Evolutionary conservation across 2,888 invertebrate species (phyloP), one percentile per base, ranked within the genome.

Genomic region (Neoaliturus tenellus): DNA sequence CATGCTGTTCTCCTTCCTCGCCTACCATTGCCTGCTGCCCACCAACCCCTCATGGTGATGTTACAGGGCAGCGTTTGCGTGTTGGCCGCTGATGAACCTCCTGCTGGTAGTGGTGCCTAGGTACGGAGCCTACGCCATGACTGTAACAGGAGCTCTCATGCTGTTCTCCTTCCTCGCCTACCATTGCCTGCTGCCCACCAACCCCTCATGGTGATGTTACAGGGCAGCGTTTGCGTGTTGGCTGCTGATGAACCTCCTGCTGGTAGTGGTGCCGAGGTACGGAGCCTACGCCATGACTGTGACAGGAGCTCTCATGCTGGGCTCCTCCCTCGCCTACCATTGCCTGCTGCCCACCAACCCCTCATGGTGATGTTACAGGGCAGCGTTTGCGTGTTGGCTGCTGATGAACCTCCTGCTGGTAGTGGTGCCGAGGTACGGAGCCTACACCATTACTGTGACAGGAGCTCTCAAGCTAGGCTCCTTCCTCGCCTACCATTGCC

Each of bases 331-430:
- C 62, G 95, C 97, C 41, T 98, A 98, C 91, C 95, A 90, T 87
- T 87, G 90, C 84, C 93, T 97, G 86, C 91, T 98, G 83, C 98
- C 98, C 0, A 94, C 95, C 88, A 93, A 17, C 94, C 4, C 96
- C 97, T 0, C 91, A 98, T 81, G 93, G 94, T 85, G 96, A 83
- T 94, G 96, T 85, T 94, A 93, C 85, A 41, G 88, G 94, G 87
- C 92, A 99, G 84, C 93, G 94, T 89, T 97, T 99, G 90, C 93
- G 93, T 44, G 94, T 98, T 82, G 98, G 98, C 67, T 98, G 98
- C 98, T 98, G 98, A 97, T 97, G 95, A 98, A 98, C 91, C 92
- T 98, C 39, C 92, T 98, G 87, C 92, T 99, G 83, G 94, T 97
- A 86, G 97, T 98, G 84, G 98, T 98, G 28, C 98, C 99, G 0